Conservation (phyloP, 2,797 vertebrate species). For the Epinephelus awoara region DNA sequence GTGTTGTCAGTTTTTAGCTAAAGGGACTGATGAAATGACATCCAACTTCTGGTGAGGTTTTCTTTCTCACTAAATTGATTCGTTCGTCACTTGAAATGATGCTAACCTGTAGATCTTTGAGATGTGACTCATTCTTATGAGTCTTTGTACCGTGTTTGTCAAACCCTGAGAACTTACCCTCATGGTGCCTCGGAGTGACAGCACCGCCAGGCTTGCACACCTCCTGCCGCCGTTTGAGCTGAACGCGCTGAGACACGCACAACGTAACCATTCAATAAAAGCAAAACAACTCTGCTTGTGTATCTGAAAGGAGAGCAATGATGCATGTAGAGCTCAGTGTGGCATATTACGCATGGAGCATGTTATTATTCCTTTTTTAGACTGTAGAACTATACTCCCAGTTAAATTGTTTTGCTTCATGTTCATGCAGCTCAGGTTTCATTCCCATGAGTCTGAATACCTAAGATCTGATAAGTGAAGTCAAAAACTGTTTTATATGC, state of each 20-base stretch:
- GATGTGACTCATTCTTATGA: conserved; percentile 46
- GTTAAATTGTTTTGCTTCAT: conserved; percentile 17
- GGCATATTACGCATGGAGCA: conserved; percentile 7
- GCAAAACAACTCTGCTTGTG: conserved; percentile 52
- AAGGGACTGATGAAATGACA: background rate
- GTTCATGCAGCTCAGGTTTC: conserved; percentile 35
- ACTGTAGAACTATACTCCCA: background rate
- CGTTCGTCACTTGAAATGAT: background rate
- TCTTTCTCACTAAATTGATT: background rate
- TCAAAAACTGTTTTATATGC: conserved; percentile 62
- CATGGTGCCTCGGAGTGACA: conserved; percentile 67
- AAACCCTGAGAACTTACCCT: conserved; percentile 48
- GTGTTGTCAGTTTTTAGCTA: background rate
- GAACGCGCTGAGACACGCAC: conserved; percentile 63
- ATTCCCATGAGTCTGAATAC: conserved; percentile 38
- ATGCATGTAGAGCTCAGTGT: conserved; percentile 42
- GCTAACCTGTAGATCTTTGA: conserved; percentile 30
- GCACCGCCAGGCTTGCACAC: conserved; percentile 54
- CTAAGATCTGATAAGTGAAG: conserved; percentile 70
- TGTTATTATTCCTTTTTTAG: conserved; percentile 18
- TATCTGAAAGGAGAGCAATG: conserved; percentile 42
- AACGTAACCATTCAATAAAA: conserved; percentile 44
- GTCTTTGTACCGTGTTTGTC: conserved; percentile 39
- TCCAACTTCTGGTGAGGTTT: background rate
- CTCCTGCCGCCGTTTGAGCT: conserved; percentile 35